phyloP scores from a whole-genome alignment of 2,797 vertebrate species.

The Petrocephalus schoutedeni region DNA sequence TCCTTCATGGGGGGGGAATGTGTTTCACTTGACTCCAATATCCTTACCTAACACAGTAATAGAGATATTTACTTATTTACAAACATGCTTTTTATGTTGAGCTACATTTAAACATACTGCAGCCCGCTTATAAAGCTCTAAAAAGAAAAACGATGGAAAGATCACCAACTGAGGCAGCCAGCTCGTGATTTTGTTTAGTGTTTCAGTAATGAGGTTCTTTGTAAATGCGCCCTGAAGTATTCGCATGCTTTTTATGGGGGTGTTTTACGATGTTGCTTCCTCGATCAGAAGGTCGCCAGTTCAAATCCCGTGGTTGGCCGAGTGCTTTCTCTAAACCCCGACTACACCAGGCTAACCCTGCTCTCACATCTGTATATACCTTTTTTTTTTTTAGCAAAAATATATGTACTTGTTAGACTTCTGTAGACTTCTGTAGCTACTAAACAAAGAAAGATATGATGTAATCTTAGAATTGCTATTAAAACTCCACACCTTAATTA shows the following conservation, averaged over 20 bases:
- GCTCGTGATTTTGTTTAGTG: not conserved
- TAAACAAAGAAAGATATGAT: not conserved
- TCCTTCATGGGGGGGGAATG: not conserved
- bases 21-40: slow-evolving; percentile 5
- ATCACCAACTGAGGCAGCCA: not conserved
- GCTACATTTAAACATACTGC: not conserved
- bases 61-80: not conserved
- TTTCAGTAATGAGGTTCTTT: not conserved
- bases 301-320: not conserved
- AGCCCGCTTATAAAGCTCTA: not conserved
- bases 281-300: not conserved
- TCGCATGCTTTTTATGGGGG: not conserved
- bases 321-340: not conserved
- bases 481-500: not conserved
- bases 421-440: not conserved
- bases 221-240: not conserved
- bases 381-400: not conserved
- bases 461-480: not conserved
- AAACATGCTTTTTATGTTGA: not conserved
- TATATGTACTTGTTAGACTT: too few species aligned
- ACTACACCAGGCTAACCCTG: not conserved
- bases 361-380: not conserved
- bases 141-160: not conserved
- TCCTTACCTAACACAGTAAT: not conserved
- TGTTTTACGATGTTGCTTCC: not conserved